A percentile compares a stretch with the other conserved stretches of the same genome.
Evolutionary conservation across 1,140 invertebrate species (phyloP).

Genomic region (Brachionus sp.): DNA sequence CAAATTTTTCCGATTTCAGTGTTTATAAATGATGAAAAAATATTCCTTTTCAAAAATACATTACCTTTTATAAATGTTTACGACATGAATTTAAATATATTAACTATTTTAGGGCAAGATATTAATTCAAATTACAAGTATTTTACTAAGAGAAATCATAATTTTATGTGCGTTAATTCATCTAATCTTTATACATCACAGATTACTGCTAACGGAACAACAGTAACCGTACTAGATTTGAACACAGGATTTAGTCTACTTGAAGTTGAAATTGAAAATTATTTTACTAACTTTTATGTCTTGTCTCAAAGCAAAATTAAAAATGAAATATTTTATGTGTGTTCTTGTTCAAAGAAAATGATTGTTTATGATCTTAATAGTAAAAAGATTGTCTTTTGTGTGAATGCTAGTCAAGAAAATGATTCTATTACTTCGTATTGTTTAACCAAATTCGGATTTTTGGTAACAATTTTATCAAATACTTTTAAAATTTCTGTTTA

Average conservation of each 20-base stretch:
- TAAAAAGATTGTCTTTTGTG: neutral
- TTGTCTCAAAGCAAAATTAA: neutral
- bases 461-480: neutral
- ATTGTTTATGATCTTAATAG: slow-evolving; percentile 11
- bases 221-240: neutral
- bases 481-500: neutral
- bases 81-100: slow-evolving; percentile 16
- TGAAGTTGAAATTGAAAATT: neutral
- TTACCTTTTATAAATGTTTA: slow-evolving; percentile 36
- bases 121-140: slow-evolving; percentile 15
- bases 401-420: neutral
- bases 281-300: slow-evolving; percentile 17
- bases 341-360: neutral
- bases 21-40: slow-evolving; percentile 18
- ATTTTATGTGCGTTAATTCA: neutral
- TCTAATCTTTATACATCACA: neutral
- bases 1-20: neutral
- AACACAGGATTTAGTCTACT: neutral
- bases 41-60: slow-evolving; percentile 8
- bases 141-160: slow-evolving; percentile 2
- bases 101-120: slow-evolving; percentile 18
- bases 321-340: slow-evolving; percentile 10
- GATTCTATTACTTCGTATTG: neutral
- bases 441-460: neutral
- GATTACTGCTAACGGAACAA: neutral